phyloP scores from a whole-genome alignment of 2,797 vertebrate genomes.

The Pyrrhura leucotis region DNA sequence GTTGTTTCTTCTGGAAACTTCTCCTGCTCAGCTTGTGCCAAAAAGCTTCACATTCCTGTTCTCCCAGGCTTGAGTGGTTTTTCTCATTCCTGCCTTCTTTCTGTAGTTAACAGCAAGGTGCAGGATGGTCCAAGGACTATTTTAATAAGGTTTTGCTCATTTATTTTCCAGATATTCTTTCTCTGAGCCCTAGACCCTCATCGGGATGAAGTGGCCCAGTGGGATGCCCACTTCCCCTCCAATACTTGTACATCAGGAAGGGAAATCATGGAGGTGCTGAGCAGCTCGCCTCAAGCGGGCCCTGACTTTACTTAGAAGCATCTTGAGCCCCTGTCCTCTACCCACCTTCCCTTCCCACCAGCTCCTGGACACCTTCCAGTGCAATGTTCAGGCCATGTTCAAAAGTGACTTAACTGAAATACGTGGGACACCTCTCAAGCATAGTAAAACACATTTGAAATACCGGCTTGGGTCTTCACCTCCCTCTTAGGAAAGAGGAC shows the following conservation, averaged over 20 bases:
- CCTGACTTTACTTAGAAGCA: not conserved
- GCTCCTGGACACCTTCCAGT: not conserved
- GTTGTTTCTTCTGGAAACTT: conserved; percentile 27
- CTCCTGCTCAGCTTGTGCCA: not conserved
- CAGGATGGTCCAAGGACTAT: not conserved
- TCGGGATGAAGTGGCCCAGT: not conserved
- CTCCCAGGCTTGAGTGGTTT: not conserved
- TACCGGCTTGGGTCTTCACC: not conserved
- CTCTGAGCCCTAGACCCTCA: not conserved
- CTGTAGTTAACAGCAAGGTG: not conserved
- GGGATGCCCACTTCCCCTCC: not conserved
- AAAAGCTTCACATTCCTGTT: not conserved
- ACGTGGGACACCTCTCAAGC: fast-evolving
- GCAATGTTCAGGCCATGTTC: not conserved
- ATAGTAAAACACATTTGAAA: not conserved
- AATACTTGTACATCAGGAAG: too few species aligned
- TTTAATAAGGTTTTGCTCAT: not conserved
- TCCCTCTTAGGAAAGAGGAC: not conserved
- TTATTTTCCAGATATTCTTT: not conserved
- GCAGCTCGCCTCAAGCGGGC: fast-evolving
- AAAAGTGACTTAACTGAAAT: not conserved
- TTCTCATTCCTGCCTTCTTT: not conserved
- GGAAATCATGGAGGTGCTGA: not conserved
- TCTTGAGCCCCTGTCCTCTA: not conserved
- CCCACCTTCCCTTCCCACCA: not conserved